Evolutionary conservation across 2,888 invertebrate genomes (phyloP).

Genomic region (Drosophila mayaguana): DNA sequence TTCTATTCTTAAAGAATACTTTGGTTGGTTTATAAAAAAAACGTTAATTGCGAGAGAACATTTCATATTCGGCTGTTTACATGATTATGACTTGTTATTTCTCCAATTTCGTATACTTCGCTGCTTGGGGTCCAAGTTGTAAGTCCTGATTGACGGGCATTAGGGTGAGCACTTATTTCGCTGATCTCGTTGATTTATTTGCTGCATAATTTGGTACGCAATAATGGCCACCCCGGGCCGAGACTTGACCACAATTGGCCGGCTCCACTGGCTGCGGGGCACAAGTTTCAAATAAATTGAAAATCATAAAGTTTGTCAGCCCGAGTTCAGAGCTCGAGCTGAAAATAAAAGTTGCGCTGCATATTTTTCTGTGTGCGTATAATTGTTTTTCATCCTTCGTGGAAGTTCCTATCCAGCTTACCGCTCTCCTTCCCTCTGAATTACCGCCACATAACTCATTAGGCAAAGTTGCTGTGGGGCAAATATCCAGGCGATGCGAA

Average conservation of each 20-base stretch:
- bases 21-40: too few relatives aligned
- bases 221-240: constrained; percentile 33
- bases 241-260: constrained; percentile 43
- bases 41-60: neutral
- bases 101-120: constrained; percentile 19
- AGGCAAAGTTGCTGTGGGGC: constrained; percentile 60
- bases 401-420: neutral
- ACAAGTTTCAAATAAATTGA: constrained; percentile 70
- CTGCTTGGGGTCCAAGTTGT: constrained; percentile 34
- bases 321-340: constrained; percentile 49
- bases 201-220: constrained; percentile 64
- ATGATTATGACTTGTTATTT: neutral
- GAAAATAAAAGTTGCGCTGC: constrained; percentile 52
- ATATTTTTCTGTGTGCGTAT: constrained; percentile 74
- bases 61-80: neutral
- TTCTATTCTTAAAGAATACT: too few relatives aligned
- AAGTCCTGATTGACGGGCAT: constrained; percentile 61
- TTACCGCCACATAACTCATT: constrained; percentile 68
- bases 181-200: constrained; percentile 71
- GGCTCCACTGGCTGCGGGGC: constrained; percentile 15
- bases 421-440: neutral
- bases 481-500: constrained; percentile 1
- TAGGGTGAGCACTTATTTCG: constrained; percentile 56
- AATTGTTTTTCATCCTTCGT: constrained; percentile 66
- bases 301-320: constrained; percentile 71